Evolutionary conservation across 2,113 vertebrate species (phyloP).

Genomic region (Nettapus auritus): DNA sequence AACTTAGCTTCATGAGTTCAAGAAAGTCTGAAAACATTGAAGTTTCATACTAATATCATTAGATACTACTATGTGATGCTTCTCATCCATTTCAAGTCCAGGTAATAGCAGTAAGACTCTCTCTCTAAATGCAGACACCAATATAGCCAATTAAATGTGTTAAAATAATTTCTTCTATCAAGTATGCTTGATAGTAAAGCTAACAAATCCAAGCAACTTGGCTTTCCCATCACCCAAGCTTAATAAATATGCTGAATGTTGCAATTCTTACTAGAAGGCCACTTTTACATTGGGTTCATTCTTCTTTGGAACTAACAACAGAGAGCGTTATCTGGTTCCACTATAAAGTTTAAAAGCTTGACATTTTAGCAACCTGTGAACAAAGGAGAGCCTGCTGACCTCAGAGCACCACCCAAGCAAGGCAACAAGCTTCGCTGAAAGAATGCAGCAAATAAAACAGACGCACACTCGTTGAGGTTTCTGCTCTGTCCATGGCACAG

Average conservation of each 20-base stretch:
- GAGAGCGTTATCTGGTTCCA: background rate
- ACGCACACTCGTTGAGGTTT: background rate
- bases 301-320: background rate
- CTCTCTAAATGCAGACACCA: background rate
- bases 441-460: background rate
- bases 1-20: background rate
- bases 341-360: background rate
- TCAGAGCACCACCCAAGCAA: background rate
- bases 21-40: background rate
- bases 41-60: background rate
- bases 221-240: background rate
- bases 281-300: background rate
- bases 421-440: background rate
- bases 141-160: background rate
- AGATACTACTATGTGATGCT: background rate
- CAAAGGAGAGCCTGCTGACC: background rate
- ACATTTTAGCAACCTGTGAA: background rate
- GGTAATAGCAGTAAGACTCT: background rate
- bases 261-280: background rate
- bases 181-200: background rate
- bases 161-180: background rate
- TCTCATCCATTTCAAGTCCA: background rate
- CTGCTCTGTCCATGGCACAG: background rate
- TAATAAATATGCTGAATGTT: background rate
- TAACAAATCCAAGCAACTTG: background rate